phyloP scores from a whole-genome alignment of 2,797 vertebrate species.

The Sebastes trivittatus region DNA sequence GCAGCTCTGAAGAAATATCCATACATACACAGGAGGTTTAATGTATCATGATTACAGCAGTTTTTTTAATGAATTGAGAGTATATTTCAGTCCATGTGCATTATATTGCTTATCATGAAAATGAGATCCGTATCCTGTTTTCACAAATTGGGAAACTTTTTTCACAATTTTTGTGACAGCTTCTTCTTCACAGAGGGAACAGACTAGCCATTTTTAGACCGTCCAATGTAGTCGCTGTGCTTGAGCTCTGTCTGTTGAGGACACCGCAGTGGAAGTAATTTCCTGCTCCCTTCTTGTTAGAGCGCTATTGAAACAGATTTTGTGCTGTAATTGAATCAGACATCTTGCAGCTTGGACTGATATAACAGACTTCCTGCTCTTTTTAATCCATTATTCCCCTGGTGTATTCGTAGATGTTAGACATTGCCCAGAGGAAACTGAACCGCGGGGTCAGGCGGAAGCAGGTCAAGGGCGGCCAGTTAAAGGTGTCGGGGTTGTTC shows the following conservation, averaged over 20 bases:
- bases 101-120: not conserved
- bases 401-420: constrained; percentile 5
- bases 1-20: not conserved
- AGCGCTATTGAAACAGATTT: constrained; percentile 49
- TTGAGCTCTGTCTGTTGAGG: constrained; percentile 21
- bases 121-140: not conserved
- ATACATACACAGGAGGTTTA: constrained; percentile 2
- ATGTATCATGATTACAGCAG: not conserved
- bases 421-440: constrained; percentile 8
- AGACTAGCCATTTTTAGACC: constrained; percentile 16
- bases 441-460: not conserved
- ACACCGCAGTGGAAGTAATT: constrained; percentile 53
- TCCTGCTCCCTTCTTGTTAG: constrained; percentile 53
- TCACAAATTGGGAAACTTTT: not conserved
- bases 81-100: not conserved
- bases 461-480: not conserved
- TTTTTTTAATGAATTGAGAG: not conserved
- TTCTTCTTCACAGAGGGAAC: constrained; percentile 2
- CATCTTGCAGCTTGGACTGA: constrained; percentile 45
- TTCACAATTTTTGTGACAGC: constrained; percentile 6
- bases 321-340: constrained; percentile 62
- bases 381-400: constrained; percentile 52
- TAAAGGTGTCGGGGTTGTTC: not conserved
- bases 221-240: constrained; percentile 9
- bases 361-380: constrained; percentile 44